Conservation (phyloP, 2,797 vertebrate species). For the Octomys mimax region DNA sequence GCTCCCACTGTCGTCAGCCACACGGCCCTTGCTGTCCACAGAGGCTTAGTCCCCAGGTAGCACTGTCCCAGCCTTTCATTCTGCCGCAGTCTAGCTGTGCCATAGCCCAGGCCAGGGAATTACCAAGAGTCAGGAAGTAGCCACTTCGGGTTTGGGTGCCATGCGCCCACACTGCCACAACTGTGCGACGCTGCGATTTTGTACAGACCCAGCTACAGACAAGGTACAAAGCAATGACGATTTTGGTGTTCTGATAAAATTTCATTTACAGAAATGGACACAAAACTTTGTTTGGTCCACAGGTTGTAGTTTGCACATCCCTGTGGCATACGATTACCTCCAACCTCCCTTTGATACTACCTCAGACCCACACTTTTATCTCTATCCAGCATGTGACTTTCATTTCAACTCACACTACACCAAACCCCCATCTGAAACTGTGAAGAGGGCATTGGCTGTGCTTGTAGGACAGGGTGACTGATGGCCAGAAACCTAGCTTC, state of each 20-base stretch:
- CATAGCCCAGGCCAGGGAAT: not conserved
- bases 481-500: not conserved
- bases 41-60: not conserved
- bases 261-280: not conserved
- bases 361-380: not conserved
- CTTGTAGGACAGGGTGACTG: not conserved
- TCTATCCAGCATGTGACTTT: no score
- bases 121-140: no score
- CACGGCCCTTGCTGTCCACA: no score
- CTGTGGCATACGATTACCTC: not conserved
- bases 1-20: not conserved
- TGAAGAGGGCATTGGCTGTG: not conserved
- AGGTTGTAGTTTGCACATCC: not conserved
- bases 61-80: not conserved
- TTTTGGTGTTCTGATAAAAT: not conserved
- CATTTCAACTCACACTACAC: not conserved
- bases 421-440: not conserved
- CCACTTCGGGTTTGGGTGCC: no score
- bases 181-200: accelerated
- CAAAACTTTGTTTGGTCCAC: not conserved
- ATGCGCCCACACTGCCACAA: accelerated
- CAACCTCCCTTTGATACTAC: not conserved
- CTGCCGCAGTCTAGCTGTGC: not conserved
- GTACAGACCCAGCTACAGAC: not conserved
- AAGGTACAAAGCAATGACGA: not conserved